A percentile compares a stretch with the other conserved stretches of the same genome.
Evolutionary conservation across 2,113 vertebrate species (phyloP).

Genomic region (Pterocles orientalis): DNA sequence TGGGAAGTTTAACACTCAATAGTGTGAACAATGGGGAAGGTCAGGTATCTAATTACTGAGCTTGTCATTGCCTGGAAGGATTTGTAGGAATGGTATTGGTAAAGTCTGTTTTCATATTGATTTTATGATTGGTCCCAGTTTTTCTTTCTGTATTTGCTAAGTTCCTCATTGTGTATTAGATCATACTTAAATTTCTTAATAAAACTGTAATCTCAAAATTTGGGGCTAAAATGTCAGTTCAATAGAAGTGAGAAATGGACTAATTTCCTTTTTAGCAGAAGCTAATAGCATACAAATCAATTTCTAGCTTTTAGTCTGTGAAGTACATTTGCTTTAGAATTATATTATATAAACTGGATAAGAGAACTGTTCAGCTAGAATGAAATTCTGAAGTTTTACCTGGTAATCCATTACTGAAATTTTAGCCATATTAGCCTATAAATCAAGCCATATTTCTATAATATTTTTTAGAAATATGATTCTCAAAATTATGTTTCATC

Average conservation of each 20-base stretch:
- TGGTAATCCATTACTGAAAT: not conserved
- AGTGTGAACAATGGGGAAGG: not conserved
- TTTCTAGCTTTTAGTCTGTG: not conserved
- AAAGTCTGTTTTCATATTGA: not conserved
- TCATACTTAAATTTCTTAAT: not conserved
- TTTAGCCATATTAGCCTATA: not conserved
- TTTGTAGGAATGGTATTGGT: not conserved
- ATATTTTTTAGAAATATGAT: not conserved
- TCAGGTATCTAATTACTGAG: conserved; percentile 18
- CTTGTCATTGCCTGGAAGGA: not conserved
- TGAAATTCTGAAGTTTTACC: not conserved
- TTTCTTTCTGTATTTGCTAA: not conserved
- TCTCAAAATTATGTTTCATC: not conserved
- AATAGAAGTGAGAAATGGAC: not conserved
- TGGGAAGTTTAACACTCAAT: not conserved
- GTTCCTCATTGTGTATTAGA: not conserved
- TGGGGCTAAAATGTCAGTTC: not conserved
- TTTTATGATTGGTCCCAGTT: not conserved
- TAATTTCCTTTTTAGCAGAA: not conserved
- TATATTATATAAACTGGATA: not conserved
- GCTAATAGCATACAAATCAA: not conserved
- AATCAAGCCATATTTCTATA: not conserved
- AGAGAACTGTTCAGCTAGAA: not conserved
- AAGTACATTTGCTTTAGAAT: not conserved
- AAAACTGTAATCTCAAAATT: not conserved